Evolutionary conservation across 1,140 invertebrate species (phyloP), one percentile per base, ranked within the genome.

Genomic region (Cyphomyrmex costatus): DNA sequence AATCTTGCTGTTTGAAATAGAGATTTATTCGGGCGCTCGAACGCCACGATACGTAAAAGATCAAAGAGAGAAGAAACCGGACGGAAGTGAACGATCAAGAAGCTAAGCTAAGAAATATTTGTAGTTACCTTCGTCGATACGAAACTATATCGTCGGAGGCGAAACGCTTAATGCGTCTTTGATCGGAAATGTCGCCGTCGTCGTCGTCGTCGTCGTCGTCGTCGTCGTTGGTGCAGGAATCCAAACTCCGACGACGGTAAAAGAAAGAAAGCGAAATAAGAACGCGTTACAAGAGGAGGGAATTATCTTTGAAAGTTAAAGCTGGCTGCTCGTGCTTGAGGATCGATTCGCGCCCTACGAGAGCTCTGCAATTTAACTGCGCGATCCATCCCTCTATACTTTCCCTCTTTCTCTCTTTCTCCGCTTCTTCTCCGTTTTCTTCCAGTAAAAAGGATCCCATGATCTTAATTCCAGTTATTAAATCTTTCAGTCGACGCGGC

Each of bases 281-380:
- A 78, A 70, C 36, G 14, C 70, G 58, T 78, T 42, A 78, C 82
- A 56, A 66, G 74, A 21, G 46, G 71, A 42, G 58, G 58, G 74
- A 85, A 85, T 85, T 78, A 85, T 78, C 82, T 85, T 85, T 85
- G 74, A 78, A 83, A 83, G 79, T 83, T 83, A 83, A 83, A 83
- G 68, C 68, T 60, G 79, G 24, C 36, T n/a, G 65, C 78, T 82
- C 78, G 60, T 36, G 58, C 74, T 33, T 42, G 66, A 24, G 66
- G 79, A 82, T 82, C 79, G 79, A 82, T 82, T 82, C 66, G 66
- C 79, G 78, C 51, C 16, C 66, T 60, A 14, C 36, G 68, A 83
- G 46, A 42, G 36, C 42, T 83, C 79, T 74, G 79, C 79, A 83
- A 73, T 82, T 33, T 73, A 73, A 71, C 66, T 82, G 36, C 51